A percentile compares a stretch with the other conserved stretches of the same genome.
These are phyloP conservation scores for Melanocharis versteri DNA, from an alignment of 2,113 vertebrate species.

Conservation along the genomic window DNA sequence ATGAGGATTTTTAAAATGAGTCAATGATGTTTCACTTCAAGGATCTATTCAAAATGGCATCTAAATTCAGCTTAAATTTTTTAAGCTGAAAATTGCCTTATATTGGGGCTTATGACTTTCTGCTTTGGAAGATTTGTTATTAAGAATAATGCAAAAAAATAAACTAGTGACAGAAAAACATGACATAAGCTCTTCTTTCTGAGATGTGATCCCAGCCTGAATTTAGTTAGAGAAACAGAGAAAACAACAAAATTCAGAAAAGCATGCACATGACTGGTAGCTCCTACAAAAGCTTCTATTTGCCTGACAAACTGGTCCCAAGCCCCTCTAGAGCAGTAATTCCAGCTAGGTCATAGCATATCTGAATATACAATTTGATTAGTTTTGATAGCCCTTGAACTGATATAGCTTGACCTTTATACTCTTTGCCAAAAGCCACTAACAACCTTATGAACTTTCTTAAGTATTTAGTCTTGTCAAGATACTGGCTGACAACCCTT, in stretches of 20 bases:
- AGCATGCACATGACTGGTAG: neutral
- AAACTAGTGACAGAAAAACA: neutral
- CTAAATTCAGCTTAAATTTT: neutral
- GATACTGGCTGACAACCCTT: conserved; percentile 45
- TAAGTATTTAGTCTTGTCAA: conserved; percentile 54
- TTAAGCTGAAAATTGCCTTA: neutral
- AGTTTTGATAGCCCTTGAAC: conserved; percentile 66
- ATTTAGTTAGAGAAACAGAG: neutral
- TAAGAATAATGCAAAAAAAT: neutral
- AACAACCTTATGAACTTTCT: conserved; percentile 68
- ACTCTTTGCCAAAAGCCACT: conserved; percentile 66
- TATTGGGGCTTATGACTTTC: neutral
- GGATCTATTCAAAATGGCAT: neutral
- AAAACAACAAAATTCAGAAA: neutral
- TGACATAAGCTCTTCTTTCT: neutral
- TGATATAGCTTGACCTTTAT: conserved; percentile 68
- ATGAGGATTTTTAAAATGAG: neutral
- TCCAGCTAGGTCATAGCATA: conserved; percentile 69
- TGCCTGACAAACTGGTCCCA: neutral
- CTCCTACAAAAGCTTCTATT: neutral
- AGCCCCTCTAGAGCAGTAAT: neutral
- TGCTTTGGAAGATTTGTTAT: neutral
- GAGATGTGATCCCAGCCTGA: neutral
- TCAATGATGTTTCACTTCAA: neutral
- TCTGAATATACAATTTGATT: conserved; percentile 67